Percentiles rank a stretch among this genome's conserved stretches.
Conservation (phyloP, 2,797 vertebrate genomes). For the Buphagus erythrorhynchus region DNA sequence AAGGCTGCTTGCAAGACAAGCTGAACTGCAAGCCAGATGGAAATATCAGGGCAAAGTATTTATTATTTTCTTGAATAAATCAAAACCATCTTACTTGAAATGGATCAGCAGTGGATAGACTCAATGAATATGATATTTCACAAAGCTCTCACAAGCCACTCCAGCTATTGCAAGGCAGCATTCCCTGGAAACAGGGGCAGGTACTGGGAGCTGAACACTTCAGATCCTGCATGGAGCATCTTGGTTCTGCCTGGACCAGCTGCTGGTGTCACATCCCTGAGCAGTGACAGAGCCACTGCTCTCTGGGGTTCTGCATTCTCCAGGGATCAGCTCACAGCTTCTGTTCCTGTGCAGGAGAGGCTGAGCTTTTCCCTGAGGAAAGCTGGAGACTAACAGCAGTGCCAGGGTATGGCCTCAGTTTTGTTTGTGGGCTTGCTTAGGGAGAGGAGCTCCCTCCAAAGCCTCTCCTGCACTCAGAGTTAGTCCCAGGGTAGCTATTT, state of each 20-base stretch:
- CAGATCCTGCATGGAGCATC: background rate
- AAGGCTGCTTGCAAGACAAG: background rate
- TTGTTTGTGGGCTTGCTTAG: background rate
- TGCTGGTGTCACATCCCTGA: background rate
- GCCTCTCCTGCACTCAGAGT: background rate
- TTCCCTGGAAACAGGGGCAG: background rate
- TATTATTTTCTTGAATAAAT: background rate
- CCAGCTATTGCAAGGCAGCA: background rate
- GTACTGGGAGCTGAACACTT: accelerated
- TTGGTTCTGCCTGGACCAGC: background rate
- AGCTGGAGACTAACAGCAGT: background rate
- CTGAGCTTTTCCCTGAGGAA: background rate
- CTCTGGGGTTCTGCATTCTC: background rate
- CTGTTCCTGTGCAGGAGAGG: background rate
- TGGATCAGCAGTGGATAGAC: background rate
- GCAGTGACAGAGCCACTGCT: background rate
- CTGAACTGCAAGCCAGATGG: conserved; percentile 1
- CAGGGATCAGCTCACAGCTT: background rate
- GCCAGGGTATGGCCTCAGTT: background rate
- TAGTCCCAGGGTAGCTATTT: background rate
- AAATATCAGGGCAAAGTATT: background rate
- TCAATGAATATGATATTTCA: background rate
- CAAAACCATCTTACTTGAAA: background rate
- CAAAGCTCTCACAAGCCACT: background rate
- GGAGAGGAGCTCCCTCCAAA: background rate